Base-by-base conservation (phyloP, 2,888 invertebrate species). In the Plebejus melissa region DNA sequence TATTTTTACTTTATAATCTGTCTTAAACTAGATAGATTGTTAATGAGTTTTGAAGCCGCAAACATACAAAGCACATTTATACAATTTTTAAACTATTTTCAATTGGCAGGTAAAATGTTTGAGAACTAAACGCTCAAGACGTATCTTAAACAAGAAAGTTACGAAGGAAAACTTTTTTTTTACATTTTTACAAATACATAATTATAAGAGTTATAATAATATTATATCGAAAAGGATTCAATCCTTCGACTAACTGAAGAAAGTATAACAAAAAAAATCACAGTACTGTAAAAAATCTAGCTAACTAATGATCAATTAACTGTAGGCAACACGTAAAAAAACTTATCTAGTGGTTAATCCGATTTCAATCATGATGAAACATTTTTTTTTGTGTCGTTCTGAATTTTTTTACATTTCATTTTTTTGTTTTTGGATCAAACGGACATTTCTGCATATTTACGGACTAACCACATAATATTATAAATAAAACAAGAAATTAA, bases 221-320 rank as follows among this genome's bases (percentile, higher is more conserved):
- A 54, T 11, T 22, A 22, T 22, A 13, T 16, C 5, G 4, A 28
- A 58, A 65, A 46, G 89, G 90, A 91, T 91, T 86, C 83, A 76
- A 91, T 93, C 90, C 90, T 85, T 84, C 87, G 88, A 86, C 83
- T 85, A 87, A 77, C 82, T 83, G 81, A 83, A 84, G 81, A 83
- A 83, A 83, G 85, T 83, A 86, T 85, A 86, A 87, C 84, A 85
- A 84, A 83, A 83, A 86, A 85, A 90, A 93, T 91, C 91, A 93
- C 91, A 91, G 90, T 89, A 89, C 88, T 85, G 81, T 81, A 88
- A 88, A 88, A 83, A 81, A 82, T 84, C 77, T 69, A 74, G 77
- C 57, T 72, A 76, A 69, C 76, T 87, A 88, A 72, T 71, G 22
- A 32, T 36, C 65, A 50, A 72, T 13, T 50, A 32, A 32, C 28